Base-by-base conservation (phyloP, 2,113 vertebrate species). In the Burhinus bistriatus region DNA sequence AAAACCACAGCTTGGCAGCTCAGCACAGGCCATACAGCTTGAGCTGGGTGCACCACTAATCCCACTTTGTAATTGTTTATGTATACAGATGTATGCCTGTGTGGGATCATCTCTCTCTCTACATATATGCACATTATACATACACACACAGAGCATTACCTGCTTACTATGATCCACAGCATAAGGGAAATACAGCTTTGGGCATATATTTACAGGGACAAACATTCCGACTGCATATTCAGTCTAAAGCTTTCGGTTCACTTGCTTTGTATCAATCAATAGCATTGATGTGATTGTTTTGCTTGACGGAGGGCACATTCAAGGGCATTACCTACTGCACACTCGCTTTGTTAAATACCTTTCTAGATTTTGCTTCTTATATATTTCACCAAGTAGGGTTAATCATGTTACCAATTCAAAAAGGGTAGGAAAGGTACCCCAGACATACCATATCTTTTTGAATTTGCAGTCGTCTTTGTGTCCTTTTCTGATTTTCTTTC, bases 401-500 rank as follows among this genome's bases (percentile, higher is more conserved):
- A 66, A 80, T 52, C 38, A 40, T 3, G 11, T 34, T 44, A 76
- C 26, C n/a, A 40, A 38, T 32, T 88, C 47, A 58, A 62, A 82
- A 49, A 79, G 14, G 7, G 19, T 26, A 85, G 58, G 58, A 62
- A 75, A 59, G 66, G 32, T 16, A 69, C 16, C 23, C n/a, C n/a
- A 26, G 26, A 92, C 98, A 32, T 84, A 99, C 99, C 99, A 98
- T 99, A 66, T 99, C 99, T 94, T 99, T 99, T 97, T 99, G 99
- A 87, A 99, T 97, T 87, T 99, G 99, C 9, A 99, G 98, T 81
- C 99, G 98, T 90, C 99, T 99, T 97, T 99, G 99, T 11, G 99
- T 99, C 86, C 98, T 98, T 85, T 99, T 99, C 98, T 99, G 99
- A 92, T 99, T 99, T 95, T 99, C 99, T 80, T 99, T 99, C 97